Base-by-base conservation (phyloP, 1,140 invertebrate genomes). In the Eueides isabella region DNA sequence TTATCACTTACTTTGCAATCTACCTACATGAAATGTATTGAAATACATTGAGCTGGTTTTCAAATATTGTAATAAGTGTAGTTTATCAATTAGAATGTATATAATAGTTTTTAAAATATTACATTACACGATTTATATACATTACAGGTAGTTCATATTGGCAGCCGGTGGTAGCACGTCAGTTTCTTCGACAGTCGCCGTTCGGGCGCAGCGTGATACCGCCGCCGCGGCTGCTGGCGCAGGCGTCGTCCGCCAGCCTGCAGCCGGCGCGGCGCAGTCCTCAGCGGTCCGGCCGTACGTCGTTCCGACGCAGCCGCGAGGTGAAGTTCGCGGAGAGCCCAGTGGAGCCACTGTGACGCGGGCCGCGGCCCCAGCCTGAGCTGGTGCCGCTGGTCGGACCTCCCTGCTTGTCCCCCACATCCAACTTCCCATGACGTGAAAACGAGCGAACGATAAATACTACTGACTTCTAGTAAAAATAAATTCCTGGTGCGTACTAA, bases 81-180 rank as follows among this genome's bases (percentile, higher is more conserved):
- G n/a, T n/a, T n/a, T n/a, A n/a, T n/a, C n/a, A n/a, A 5, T 16
- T 19, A 44, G 5, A 44, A 9, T 44, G n/a, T n/a, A 7, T 7
- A 44, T 44, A 6, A 19, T 2, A 44, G 7, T 7, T n/a, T 44
- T 19, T 2, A 44, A 16, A 19, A 44, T 44, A 2, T 16, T 5
- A 16, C 14, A 38, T n/a, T 5, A 55, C 48, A 26, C 0, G 3
- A 26, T 11, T 26, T 5, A 62, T 30, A 30, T 63, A 5, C 61
- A 35, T 84, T 80, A 6, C 82, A 91, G 89, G 85, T 6, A 88
- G 67, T 63, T 91, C 89, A 82, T 95, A 87, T 94, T 96, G 95
- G 95, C 90, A 94, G 61, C 95, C 95, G 5, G 90, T 95, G 38
- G 94, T 95, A 64, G 95, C 95, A 11, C 95, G 94, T 19, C 95